Evolutionary conservation across 2,113 vertebrate species (phyloP).

Genomic region (Sphyrna mokarran): DNA sequence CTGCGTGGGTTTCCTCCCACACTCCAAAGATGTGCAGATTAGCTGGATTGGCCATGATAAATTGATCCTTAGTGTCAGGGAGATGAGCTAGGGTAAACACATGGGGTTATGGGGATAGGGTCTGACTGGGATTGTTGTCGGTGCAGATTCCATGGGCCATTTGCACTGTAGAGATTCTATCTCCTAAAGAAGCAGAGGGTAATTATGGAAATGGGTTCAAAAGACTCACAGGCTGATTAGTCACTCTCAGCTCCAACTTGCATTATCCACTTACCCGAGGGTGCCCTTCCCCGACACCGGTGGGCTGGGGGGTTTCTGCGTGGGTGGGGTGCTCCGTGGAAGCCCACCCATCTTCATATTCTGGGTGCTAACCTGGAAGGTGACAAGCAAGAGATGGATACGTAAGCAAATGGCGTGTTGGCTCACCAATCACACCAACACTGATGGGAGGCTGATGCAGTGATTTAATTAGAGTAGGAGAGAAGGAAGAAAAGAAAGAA

Average conservation of each 20-base stretch:
- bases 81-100: too few species aligned
- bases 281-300: conserved; percentile 92
- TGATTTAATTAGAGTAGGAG: conserved; percentile 45
- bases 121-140: too few species aligned
- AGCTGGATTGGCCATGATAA: too few species aligned
- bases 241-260: conserved; percentile 31
- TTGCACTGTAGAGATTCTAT: background rate
- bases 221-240: background rate
- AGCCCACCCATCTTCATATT: conserved; percentile 94
- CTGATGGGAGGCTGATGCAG: background rate
- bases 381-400: background rate
- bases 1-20: too few species aligned
- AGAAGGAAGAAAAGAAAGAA: conserved; percentile 49
- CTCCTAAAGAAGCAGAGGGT: background rate
- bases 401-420: background rate
- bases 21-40: too few species aligned
- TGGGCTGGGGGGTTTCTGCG: conserved; percentile 95
- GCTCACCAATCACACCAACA: background rate
- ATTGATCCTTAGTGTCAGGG: too few species aligned
- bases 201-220: background rate
- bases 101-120: too few species aligned
- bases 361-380: conserved; percentile 85
- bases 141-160: too few species aligned
- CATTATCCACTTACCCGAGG: conserved; percentile 75
- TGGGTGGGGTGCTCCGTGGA: conserved; percentile 89